phyloP scores from a whole-genome alignment of 2,888 invertebrate species.

The Aphodius sticticus region DNA sequence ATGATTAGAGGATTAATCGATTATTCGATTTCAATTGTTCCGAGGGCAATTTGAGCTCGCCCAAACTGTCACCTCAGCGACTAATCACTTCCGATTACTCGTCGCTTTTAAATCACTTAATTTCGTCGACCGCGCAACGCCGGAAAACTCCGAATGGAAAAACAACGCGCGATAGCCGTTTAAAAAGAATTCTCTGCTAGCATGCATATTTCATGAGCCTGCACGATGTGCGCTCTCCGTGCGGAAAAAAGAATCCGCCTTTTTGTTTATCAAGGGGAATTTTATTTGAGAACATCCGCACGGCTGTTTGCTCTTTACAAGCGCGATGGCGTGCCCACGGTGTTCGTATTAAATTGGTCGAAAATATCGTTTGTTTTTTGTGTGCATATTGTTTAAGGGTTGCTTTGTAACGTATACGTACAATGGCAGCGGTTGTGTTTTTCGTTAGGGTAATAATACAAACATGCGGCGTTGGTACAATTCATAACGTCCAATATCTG shows the following conservation, averaged over 20 bases:
- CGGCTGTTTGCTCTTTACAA: neutral
- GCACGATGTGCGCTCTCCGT: neutral
- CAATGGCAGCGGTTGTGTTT: neutral
- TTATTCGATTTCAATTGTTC: neutral
- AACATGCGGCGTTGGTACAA: too few species aligned
- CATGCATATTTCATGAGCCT: neutral
- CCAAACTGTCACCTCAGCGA: neutral
- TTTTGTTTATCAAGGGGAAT: neutral
- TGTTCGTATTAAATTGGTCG: neutral
- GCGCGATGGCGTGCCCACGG: neutral
- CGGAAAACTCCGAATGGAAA: neutral
- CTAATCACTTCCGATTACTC: neutral
- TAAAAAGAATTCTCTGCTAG: neutral
- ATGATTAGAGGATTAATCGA: neutral
- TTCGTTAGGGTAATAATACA: too few species aligned
- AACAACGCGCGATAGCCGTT: neutral
- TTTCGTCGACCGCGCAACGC: neutral
- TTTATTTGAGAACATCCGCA: neutral
- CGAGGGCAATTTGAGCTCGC: neutral
- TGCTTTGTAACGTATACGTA: neutral
- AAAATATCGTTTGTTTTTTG: neutral
- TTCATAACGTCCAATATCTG: too few species aligned
- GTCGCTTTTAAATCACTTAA: slow-evolving; percentile 4
- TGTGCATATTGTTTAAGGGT: neutral
- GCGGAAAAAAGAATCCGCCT: neutral